Evolutionary conservation across 2,888 invertebrate genomes (phyloP).

Genomic region (Synergus gifuensis): DNA sequence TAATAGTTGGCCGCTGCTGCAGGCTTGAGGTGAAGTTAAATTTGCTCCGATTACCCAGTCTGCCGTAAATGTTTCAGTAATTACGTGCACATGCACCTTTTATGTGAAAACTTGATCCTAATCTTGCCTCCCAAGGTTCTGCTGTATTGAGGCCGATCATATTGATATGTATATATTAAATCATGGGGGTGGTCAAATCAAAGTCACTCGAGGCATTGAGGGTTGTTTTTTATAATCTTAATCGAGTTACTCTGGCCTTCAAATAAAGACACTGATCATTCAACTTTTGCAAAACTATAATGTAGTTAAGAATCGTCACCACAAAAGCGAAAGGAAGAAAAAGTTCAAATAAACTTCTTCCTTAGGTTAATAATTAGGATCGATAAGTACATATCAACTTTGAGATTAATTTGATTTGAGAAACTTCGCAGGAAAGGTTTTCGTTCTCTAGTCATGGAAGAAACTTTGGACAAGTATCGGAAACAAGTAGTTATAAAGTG

Average conservation of each 20-base stretch:
- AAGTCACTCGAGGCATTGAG: conserved; percentile 38
- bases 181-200: neutral
- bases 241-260: neutral
- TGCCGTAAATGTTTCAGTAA: conserved; percentile 36
- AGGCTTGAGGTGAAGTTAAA: conserved; percentile 34
- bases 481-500: neutral
- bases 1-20: conserved; percentile 27
- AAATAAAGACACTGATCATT: too few relatives aligned
- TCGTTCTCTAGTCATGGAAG: neutral
- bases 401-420: neutral
- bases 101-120: conserved; percentile 39
- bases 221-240: neutral
- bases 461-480: neutral
- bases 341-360: too few relatives aligned
- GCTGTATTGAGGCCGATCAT: conserved; percentile 16
- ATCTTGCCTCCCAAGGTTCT: conserved; percentile 28
- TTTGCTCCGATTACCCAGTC: conserved; percentile 32
- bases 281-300: too few relatives aligned
- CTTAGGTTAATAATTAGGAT: neutral
- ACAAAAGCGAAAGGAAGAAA: too few relatives aligned
- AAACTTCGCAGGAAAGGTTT: neutral
- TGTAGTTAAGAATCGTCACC: too few relatives aligned
- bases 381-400: neutral
- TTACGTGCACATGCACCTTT: conserved; percentile 33
- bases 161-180: conserved; percentile 36